Base-by-base conservation (phyloP, 2,888 invertebrate species). In the Pristionchus fissidentatus region DNA sequence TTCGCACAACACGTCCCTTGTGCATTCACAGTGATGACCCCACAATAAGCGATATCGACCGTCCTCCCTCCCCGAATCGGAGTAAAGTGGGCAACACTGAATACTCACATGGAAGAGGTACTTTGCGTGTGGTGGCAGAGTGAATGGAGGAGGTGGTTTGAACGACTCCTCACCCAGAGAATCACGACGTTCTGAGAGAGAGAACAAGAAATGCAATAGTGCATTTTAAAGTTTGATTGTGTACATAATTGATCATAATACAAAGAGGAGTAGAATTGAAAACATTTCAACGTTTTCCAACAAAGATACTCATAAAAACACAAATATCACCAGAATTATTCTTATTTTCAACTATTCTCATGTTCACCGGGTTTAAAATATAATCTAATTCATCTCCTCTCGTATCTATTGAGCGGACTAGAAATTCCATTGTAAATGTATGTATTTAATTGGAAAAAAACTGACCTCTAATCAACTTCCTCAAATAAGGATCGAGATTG, bases 401-500 rank as follows among this genome's bases (percentile, higher is more conserved):
- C 19, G 10, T 10, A 60, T n/a, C 15, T 13, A 60, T 26, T 26
- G 60, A 49, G 13, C 8, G 49, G 49, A 19, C 19, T 19, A 19
- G 10, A 10, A 13, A 19, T 19, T 49, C 19, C 49, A 10, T 19
- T 13, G 10, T 49, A 10, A 49, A 13, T 19, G 19, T 13, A 10
- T 60, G 35, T 75, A n/a, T n/a, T n/a, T n/a, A n/a, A n/a, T n/a
- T n/a, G n/a, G n/a, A n/a, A n/a, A n/a, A n/a, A n/a, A n/a, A 55
- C 46, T 86, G 93, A 96, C 96, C 98, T 95, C 97, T 96, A 84
- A 98, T 97, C 84, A 97, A 96, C 94, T 98, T 98, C 92, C 97
- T 95, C 85, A 99, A 95, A 93, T 97, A 98, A 0, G 99, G 99
- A 94, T 99, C 99, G 83, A 99, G 94, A 93, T 98, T 99, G 90